Conservation (phyloP, 2,888 invertebrate genomes). For the Ptilodon capucinus region DNA sequence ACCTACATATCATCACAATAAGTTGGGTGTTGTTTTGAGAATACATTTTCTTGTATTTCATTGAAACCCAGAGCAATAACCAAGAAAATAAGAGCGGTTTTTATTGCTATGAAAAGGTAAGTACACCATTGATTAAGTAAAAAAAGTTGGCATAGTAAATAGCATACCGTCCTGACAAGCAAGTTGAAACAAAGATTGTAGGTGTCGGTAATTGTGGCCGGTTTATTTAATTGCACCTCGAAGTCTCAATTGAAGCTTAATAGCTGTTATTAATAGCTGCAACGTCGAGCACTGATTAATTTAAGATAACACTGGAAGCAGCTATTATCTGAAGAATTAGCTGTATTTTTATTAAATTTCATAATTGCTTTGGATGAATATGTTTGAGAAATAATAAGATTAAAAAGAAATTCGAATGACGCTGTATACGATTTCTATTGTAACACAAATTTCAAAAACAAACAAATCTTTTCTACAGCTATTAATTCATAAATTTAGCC, state of each 20-base stretch:
- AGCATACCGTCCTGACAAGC: conserved; percentile 9
- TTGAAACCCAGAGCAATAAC: no score
- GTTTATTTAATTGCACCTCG: conserved; percentile 35
- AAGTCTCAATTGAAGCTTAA: conserved; percentile 41
- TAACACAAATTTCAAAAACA: no score
- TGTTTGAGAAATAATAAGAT: no score
- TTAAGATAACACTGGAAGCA: conserved; percentile 27
- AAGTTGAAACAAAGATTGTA: conserved; percentile 31
- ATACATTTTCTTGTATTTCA: no score
- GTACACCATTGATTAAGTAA: not conserved
- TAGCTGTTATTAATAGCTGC: conserved; percentile 30
- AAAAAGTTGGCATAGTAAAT: conserved; percentile 12
- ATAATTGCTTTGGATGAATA: no score
- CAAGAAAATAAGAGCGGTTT: no score
- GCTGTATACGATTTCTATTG: no score
- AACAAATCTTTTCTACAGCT: no score
- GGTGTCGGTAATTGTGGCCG: conserved; percentile 28
- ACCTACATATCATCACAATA: no score
- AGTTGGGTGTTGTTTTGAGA: no score
- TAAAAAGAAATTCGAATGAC: no score
- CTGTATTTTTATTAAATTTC: conserved; percentile 15
- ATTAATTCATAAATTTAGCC: no score
- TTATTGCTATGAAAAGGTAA: not conserved
- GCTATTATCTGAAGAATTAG: conserved; percentile 26
- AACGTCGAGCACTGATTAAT: conserved; percentile 31